Percentiles rank a stretch among this genome's conserved stretches.
phyloP scores from a whole-genome alignment of 2,888 invertebrate species.

The Alloplasta piceator region DNA sequence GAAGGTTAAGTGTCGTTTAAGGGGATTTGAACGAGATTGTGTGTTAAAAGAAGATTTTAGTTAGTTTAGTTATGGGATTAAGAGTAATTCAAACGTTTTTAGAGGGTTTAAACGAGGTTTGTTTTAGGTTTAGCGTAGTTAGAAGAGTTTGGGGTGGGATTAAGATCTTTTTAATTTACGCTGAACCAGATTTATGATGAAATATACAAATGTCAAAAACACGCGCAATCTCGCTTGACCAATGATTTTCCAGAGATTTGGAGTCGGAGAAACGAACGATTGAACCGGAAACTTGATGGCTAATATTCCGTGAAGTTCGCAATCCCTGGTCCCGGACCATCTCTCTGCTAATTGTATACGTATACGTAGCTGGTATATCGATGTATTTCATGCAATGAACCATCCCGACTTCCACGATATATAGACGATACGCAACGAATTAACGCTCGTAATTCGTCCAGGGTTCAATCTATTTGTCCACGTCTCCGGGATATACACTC shows the following conservation, averaged over 20 bases:
- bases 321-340: not conserved
- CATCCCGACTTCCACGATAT: not conserved
- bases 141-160: no score
- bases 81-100: not conserved
- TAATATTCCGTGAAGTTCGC: not conserved
- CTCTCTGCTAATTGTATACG: not conserved
- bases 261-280: not conserved
- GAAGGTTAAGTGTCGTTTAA: no score
- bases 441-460: conserved; percentile 25
- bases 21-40: no score
- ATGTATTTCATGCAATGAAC: not conserved
- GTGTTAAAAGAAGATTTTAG: no score
- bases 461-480: conserved; percentile 25
- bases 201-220: no score
- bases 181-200: no score
- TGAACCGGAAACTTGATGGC: not conserved
- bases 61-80: no score
- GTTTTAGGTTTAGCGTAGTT: no score
- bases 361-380: not conserved
- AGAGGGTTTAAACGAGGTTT: not conserved
- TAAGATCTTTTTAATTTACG: no score
- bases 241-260: no score
- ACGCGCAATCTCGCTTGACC: no score
- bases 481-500: not conserved
- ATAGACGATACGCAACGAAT: conserved; percentile 25